Conservation (phyloP, 2,888 invertebrate species). For the Apamea anceps region DNA sequence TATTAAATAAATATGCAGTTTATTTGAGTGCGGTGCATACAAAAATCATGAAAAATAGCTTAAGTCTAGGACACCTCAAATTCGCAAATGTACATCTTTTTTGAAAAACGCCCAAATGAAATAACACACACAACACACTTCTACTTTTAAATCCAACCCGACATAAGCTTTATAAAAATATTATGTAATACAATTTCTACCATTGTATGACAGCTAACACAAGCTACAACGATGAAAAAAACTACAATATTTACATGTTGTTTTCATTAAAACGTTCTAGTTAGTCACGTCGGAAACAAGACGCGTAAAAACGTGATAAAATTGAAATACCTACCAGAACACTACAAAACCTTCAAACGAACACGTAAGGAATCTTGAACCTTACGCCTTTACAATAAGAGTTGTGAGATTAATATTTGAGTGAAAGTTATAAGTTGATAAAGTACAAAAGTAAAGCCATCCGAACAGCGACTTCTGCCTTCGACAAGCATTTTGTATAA, state of each 20-base stretch:
- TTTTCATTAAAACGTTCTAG: constrained; percentile 68
- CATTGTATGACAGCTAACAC: not conserved
- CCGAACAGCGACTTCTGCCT: constrained; percentile 54
- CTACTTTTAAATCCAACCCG: no score
- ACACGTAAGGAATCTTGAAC: constrained; percentile 7
- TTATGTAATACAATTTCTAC: constrained; percentile 6
- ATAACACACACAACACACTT: no score
- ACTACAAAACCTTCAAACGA: not conserved
- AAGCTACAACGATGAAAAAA: constrained; percentile 11
- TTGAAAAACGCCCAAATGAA: no score
- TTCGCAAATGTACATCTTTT: no score
- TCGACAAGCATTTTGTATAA: constrained; percentile 56
- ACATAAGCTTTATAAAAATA: not conserved
- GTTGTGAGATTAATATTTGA: not conserved
- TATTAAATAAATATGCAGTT: constrained; percentile 13
- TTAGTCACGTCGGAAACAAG: constrained; percentile 64
- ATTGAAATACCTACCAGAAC: constrained; percentile 38
- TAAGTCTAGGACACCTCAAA: no score
- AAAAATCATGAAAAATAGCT: not conserved
- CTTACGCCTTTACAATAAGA: constrained; percentile 12
- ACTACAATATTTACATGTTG: constrained; percentile 26
- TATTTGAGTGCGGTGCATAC: constrained; percentile 11
- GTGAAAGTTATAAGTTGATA: constrained; percentile 25
- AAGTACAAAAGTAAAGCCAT: constrained; percentile 64
- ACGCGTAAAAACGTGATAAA: constrained; percentile 69